Base-by-base conservation (phyloP, 1,140 invertebrate species). In the Neotoxoptera formosana region DNA sequence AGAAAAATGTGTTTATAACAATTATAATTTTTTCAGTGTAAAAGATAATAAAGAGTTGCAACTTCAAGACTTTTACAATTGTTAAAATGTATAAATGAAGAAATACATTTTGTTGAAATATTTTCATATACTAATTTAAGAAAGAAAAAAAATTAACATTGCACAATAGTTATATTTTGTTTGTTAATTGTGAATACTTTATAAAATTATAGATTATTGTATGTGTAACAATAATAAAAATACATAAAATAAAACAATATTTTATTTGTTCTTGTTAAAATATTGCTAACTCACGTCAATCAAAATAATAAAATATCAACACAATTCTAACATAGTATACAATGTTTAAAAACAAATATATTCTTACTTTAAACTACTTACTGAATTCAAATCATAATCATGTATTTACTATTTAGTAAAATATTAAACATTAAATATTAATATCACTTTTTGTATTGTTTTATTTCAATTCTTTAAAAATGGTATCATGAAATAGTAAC, bases 1-100 rank as follows among this genome's bases (percentile, higher is more conserved):
- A 36, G 20, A 36, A 90, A 67, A 41, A 90, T 67, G 23, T n/a
- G 23, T n/a, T 90, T 45, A 67, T 76, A 91, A 91, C 67, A 76
- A n/a, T 67, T 81, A 34, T 4, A 14, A 34, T 91, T 91, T 53
- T 91, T 91, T 81, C 88, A 90, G 53, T 90, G 41, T 90, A 90
- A 45, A 90, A 60, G n/a, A 90, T 90, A 90, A 60, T 23, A 90
- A 56, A 14, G 87, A 89, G 56, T 89, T 89, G 53, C 48, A 53
- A 90, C 51, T 41, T 60, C 53, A 56, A 90, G 88, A 60, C 53
- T 60, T 56, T 41, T 56, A 56, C 30, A 11, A 60, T 25, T 41
- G 14, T 90, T 90, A 53, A 48, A 34, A 23, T 53, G 48, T 89
- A 56, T 89, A 60, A 36, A 17, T 25, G 53, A 90, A 90, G 51